Percentiles rank a stretch among this genome's conserved stretches.
These are phyloP conservation scores for Psilanteris sp. DNA, from an alignment of 1,140 invertebrate species.

Conservation along the genomic window DNA sequence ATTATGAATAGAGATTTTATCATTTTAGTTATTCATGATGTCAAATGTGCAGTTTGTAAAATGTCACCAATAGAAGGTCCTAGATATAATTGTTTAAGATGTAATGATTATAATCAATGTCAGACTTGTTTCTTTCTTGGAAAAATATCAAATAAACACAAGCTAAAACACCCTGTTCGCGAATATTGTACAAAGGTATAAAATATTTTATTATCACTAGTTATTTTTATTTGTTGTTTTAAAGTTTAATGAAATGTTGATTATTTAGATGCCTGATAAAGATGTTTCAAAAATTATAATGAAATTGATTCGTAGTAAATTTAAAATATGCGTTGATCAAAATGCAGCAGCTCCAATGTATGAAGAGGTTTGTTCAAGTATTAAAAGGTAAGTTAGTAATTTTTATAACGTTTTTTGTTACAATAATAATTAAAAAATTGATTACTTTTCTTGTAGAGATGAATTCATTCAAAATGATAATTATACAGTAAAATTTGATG, in stretches of 20 bases:
- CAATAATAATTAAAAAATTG: no score
- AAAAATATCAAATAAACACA: constrained; percentile 85
- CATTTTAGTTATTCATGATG: constrained; percentile 80
- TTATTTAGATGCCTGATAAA: constrained; percentile 77
- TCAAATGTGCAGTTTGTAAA: constrained; percentile 82
- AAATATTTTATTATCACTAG: constrained; percentile 28
- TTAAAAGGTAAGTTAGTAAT: constrained; percentile 52
- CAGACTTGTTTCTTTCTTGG: constrained; percentile 90
- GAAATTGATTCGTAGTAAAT: constrained; percentile 78
- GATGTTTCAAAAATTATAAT: constrained; percentile 80
- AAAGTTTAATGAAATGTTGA: constrained; percentile 28
- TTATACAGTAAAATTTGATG: constrained; percentile 65
- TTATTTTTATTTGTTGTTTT: no score
- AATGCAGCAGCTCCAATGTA: constrained; percentile 28
- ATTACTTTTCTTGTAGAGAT: constrained; percentile 67
- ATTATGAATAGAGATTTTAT: no score
- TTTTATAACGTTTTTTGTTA: no score
- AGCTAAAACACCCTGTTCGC: constrained; percentile 87
- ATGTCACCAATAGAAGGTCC: constrained; percentile 80
- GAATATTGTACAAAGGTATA: constrained; percentile 86
- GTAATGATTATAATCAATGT: constrained; percentile 89
- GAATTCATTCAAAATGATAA: constrained; percentile 67
- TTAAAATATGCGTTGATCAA: constrained; percentile 75
- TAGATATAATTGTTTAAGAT: constrained; percentile 87
- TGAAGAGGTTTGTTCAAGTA: constrained; percentile 67